Evolutionary conservation across 2,797 vertebrate genomes (phyloP).

Genomic region (Stomatorhinus walkeri): DNA sequence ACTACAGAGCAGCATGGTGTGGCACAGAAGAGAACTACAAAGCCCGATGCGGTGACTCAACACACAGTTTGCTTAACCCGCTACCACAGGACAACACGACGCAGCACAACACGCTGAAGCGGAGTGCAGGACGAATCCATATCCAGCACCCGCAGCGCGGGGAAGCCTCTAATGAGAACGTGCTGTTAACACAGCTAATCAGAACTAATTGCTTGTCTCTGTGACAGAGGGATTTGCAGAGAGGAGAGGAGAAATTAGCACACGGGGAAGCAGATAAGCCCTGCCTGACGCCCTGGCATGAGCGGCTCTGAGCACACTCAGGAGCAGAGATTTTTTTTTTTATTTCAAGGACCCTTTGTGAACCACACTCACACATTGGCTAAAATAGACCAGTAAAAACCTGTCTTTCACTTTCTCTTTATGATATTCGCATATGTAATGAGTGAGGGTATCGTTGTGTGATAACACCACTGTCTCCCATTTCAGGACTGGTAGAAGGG

Average conservation of each 20-base stretch:
- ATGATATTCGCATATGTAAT: neutral
- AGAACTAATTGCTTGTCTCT: constrained; percentile 22
- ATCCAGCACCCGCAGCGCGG: neutral
- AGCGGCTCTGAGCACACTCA: neutral
- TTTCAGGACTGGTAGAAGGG: neutral
- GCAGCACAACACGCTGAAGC: neutral
- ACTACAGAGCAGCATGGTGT: neutral
- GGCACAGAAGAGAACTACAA: neutral
- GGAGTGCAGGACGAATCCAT: neutral
- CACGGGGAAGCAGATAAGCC: neutral
- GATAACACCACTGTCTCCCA: neutral
- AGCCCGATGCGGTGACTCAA: neutral
- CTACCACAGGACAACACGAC: neutral
- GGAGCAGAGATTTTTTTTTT: neutral
- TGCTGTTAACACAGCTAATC: constrained; percentile 8
- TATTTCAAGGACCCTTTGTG: neutral
- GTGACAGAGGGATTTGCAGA: neutral
- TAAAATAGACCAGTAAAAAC: neutral
- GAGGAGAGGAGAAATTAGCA: constrained; percentile 4
- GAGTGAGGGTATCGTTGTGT: neutral
- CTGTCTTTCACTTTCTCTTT: neutral
- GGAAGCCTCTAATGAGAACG: neutral
- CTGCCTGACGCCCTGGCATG: neutral
- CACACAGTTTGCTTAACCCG: neutral
- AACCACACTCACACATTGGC: neutral